phyloP scores from a whole-genome alignment of 2,113 vertebrate genomes.

The Galeopterus variegatus region DNA sequence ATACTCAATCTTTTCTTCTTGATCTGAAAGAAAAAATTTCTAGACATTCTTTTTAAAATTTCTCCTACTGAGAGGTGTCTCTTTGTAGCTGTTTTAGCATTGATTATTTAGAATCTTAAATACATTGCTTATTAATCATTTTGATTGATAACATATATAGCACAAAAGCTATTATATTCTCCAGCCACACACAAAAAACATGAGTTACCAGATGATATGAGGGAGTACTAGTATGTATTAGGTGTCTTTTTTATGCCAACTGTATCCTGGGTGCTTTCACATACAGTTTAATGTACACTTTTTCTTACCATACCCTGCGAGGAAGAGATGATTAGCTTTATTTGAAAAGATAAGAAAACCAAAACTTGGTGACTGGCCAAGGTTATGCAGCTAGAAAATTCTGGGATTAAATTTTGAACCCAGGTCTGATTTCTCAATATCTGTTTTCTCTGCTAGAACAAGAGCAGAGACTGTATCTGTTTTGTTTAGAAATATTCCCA shows the following conservation, averaged over 20 bases:
- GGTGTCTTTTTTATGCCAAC: not conserved
- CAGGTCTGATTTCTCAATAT: not conserved
- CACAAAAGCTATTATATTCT: conserved; percentile 21
- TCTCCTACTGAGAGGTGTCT: conserved; percentile 71
- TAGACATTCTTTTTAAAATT: conserved; percentile 63
- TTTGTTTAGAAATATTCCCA: conserved; percentile 15
- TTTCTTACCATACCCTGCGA: not conserved
- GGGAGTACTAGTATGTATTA: not conserved
- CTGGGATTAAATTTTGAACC: conserved; percentile 29
- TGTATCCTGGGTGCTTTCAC: not conserved
- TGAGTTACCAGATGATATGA: not conserved
- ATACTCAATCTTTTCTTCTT: conserved; percentile 76
- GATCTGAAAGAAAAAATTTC: conserved; percentile 66
- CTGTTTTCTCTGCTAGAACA: not conserved
- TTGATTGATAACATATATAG: not conserved
- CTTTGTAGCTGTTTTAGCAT: conserved; percentile 46
- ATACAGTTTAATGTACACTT: not conserved
- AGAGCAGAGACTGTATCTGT: not conserved
- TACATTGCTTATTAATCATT: conserved; percentile 45
- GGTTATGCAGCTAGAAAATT: not conserved
- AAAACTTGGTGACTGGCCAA: not conserved
- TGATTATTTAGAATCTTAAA: conserved; percentile 57
- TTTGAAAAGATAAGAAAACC: conserved; percentile 44
- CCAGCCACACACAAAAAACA: not conserved
- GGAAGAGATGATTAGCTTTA: not conserved